Percentiles rank a stretch among this genome's conserved stretches.
Conservation (phyloP, 2,888 invertebrate species). For the Saturnia pavonia region DNA sequence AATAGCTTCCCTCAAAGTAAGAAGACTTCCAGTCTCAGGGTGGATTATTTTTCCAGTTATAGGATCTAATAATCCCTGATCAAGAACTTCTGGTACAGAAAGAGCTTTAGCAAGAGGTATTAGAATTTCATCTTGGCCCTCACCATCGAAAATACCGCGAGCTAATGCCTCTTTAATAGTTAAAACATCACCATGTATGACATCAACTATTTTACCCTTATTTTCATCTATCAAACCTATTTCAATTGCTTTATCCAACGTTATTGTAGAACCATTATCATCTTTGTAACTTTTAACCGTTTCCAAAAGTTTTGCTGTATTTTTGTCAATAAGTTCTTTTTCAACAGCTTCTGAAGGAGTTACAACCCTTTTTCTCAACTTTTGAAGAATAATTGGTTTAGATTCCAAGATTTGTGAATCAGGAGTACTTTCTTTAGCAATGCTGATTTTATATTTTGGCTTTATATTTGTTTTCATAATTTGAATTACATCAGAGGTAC, state of each 20-base stretch:
- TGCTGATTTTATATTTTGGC: slow-evolving; percentile 85
- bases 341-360: slow-evolving; percentile 89
- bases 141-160: slow-evolving; percentile 90
- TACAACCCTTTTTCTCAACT: slow-evolving; percentile 88
- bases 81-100: slow-evolving; percentile 91
- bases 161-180: slow-evolving; percentile 92
- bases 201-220: slow-evolving; percentile 91
- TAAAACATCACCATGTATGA: slow-evolving; percentile 89
- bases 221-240: slow-evolving; percentile 86
- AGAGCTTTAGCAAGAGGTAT: slow-evolving; percentile 91
- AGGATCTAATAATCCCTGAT: slow-evolving; percentile 92
- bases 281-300: slow-evolving; percentile 81
- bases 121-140: slow-evolving; percentile 88
- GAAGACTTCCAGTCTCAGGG: slow-evolving; percentile 91
- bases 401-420: slow-evolving; percentile 83
- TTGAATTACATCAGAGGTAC: slow-evolving; percentile 79
- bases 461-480: slow-evolving; percentile 81
- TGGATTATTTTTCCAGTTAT: slow-evolving; percentile 89
- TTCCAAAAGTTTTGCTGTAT: slow-evolving; percentile 87
- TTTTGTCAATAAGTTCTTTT: slow-evolving; percentile 89
- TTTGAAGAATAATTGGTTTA: slow-evolving; percentile 88
- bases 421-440: slow-evolving; percentile 82
- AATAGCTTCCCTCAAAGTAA: slow-evolving; percentile 92
- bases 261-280: slow-evolving; percentile 82
- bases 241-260: slow-evolving; percentile 89